Base-by-base conservation (phyloP, 2,113 vertebrate genomes). In the Prietella phreatophila region DNA sequence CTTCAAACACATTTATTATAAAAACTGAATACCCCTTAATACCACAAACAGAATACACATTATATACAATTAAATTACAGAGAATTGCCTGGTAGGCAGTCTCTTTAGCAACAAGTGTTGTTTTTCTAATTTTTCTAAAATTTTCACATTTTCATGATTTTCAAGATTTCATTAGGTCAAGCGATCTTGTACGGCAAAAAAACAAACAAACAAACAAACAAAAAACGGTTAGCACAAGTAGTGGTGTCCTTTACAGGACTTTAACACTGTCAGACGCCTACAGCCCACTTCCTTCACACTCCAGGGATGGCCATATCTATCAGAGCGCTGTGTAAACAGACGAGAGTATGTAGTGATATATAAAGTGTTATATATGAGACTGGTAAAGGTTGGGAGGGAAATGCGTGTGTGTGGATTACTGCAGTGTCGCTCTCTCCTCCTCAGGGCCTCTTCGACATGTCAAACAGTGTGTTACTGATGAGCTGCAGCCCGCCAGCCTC, bases 391-490 rank as follows among this genome's bases (percentile, higher is more conserved):
- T 91, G n/a, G 86, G 67, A 85, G 81, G 76, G 88, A 87, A 63
- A 87, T 78, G 33, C 8, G 78, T 80, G 78, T 80, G 76, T 55
- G 50, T 30, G 15, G 83, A 86, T 71, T 39, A 65, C 85, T 9
- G 13, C 75, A 84, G 17, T 86, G 80, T 69, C 78, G 36, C 80
- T 55, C 56, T 63, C 13, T 55, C 42, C 71, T 78, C 67, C 55
- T 53, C 56, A 19, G 67, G 80, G 81, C 83, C 30, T 76, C 82
- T 30, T 3, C 17, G 42, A 84, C 6, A 69, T 93, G 92, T 92
- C 92, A 93, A 92, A 94, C 94, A 93, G 89, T 67, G 92, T 90
- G 88, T 93, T 92, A 93, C 91, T 87, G 93, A 94, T 94, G 94
- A 94, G 87, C 93, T 93, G 93, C 17, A 84, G 65, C 75, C 85